Base-by-base conservation (phyloP, 2,113 vertebrate species). In the Takifugu flavidus region DNA sequence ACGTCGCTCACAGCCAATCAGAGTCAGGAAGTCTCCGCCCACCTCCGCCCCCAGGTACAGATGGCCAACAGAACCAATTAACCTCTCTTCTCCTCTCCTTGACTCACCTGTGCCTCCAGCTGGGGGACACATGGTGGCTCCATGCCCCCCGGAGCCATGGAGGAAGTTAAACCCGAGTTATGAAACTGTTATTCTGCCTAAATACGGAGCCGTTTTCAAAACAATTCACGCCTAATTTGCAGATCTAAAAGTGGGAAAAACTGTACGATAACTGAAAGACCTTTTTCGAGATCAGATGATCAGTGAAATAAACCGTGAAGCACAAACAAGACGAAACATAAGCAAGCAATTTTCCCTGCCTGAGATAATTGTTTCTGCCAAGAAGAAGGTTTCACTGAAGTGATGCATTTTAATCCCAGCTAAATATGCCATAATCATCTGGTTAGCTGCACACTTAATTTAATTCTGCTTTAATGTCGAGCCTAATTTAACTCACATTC, bases 11-110 rank as follows among this genome's bases (percentile, higher is more conserved):
- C 83, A 67, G 77, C 68, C 77, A 84, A 88, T 85, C 86, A 77
- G 54, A 2, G 26, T 1, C 82, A 80, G 84, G 51, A 65, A 86
- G 46, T 70, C 53, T 56, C 60, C 26, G 43, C 75, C 85, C 68
- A 61, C 69, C 72, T 67, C 78, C 56, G 85, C 80, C 60, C 67
- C 66, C 66, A 70, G 66, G 89, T 91, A 89, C 92, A 95, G 93
- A 92, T 92, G 91, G 93, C 91, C 91, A 88, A 88, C 75, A 65
- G 89, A 95, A 90, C 86, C 89, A 91, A 90, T 94, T 94, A 93
- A 92, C 93, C 93, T 93, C 89, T 89, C 80, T 72, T 82, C 84
- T 78, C 77, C 83, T 84, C 50, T 47, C 80, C 75, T 72, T 74
- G 86, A 86, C 83, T 86, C 77, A 67, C 49, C 86, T 80, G 77